Evolutionary conservation across 2,797 vertebrate species (phyloP), one percentile per base, ranked within the genome.

Genomic region (Ataeniobius toweri): DNA sequence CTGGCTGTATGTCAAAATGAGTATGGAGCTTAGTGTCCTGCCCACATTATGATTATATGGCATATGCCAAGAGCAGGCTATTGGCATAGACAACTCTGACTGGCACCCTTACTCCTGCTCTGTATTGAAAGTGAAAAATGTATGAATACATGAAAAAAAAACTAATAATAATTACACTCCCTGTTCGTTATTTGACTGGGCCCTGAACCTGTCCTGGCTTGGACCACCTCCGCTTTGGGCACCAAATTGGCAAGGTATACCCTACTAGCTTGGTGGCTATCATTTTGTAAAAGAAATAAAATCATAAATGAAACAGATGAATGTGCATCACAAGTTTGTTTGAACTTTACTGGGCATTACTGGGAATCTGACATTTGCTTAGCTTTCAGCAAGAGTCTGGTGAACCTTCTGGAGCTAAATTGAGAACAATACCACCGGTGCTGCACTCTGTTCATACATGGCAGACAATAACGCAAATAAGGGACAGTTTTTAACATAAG

Each of bases 1-100:
- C 5, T 41, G 55, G 5, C 2, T 24, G 8, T 3, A 24, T 28
- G 26, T 36, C 36, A 53, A 55, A 68, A 36, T 58, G 5, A 76
- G 61, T 74, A 79, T 26, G n/a, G 16, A 73, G 12, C 53, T 76
- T 41, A 69, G 16, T 73, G 41, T 67, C 68, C n/a, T 51, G 65
- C 39, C 41, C 7, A 71, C 3, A 20, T 70, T 24, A 68, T 58
- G 69, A 20, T 72, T 72, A 67, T 67, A 41, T 41, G 36, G 20
- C 36, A 20, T 24, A 24, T 41, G 36, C 36, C 20, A 67, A 67
- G 63, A 67, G 63, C 63, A 41, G 63, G 36, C 63, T 67, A 24
- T 18, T 67, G 36, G 36, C 36, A 41, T 41, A 10, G 7, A 22
- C 18, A 65, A 5, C 36, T 65, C 36, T 39, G 61, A 65, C 28